A percentile compares a stretch with the other conserved stretches of the same genome.
These are phyloP conservation scores for Acanthis flammea DNA, from an alignment of 2,797 vertebrate genomes.

Conservation along the genomic window DNA sequence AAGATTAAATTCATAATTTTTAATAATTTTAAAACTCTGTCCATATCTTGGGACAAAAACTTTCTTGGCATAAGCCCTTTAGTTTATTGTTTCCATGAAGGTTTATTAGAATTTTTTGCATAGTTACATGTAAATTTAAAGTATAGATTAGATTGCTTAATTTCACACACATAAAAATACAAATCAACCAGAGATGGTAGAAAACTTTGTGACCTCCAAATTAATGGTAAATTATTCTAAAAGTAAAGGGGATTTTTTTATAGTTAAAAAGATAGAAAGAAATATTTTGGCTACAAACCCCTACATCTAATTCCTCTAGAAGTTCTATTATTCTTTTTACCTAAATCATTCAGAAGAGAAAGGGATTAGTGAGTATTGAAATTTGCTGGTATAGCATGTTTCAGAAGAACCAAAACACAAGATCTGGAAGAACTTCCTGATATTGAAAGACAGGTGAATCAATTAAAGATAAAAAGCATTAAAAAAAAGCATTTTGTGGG, in stretches of 20 bases:
- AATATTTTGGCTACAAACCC: background rate
- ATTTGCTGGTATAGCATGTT: background rate
- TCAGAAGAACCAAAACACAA: background rate
- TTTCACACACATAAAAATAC: background rate
- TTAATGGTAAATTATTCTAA: background rate
- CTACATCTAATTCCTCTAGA: background rate
- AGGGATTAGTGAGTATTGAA: background rate
- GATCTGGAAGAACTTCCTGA: background rate
- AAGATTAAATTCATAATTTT: background rate
- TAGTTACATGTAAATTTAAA: background rate
- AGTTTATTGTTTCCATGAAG: background rate
- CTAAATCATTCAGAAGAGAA: background rate
- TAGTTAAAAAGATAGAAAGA: background rate
- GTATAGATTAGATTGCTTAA: background rate
- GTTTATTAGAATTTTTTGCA: background rate
- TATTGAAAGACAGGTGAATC: background rate
- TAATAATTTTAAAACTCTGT: background rate
- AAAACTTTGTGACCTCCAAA: background rate
- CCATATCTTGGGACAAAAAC: background rate
- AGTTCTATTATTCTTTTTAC: background rate
- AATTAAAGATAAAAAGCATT: no score
- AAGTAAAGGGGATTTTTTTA: background rate
- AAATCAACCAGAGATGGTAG: background rate
- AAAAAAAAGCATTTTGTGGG: fast-evolving
- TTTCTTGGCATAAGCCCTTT: background rate